Evolutionary conservation across 2,888 invertebrate species (phyloP).

Genomic region (Sminthurinus aureus): DNA sequence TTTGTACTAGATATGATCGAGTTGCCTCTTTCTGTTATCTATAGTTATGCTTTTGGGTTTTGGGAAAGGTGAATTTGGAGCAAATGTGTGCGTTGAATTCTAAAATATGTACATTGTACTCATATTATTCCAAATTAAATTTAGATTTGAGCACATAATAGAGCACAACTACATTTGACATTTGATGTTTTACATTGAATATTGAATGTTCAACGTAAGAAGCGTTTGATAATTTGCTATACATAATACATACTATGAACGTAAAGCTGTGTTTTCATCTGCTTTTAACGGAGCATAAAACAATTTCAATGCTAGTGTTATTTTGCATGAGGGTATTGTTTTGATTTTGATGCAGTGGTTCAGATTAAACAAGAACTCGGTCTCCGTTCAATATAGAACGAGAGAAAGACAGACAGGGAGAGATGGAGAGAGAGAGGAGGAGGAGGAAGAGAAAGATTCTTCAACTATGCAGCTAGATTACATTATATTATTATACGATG

Average conservation of each 20-base stretch:
- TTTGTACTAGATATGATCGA: too few relatives aligned
- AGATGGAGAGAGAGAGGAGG: not conserved
- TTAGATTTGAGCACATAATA: too few relatives aligned
- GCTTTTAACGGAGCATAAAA: conserved; percentile 27
- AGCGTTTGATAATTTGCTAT: too few relatives aligned
- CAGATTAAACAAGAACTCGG: not conserved
- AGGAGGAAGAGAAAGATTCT: not conserved
- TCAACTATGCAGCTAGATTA: not conserved
- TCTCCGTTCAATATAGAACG: not conserved
- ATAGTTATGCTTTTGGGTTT: too few relatives aligned
- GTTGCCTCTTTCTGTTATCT: too few relatives aligned
- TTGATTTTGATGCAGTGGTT: conserved; percentile 10
- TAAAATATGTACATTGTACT: too few relatives aligned
- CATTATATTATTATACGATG: conserved; percentile 4
- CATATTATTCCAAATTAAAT: too few relatives aligned
- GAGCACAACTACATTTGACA: too few relatives aligned
- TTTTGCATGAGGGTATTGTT: conserved; percentile 30
- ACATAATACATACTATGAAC: not conserved
- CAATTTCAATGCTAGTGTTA: conserved; percentile 19
- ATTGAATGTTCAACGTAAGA: too few relatives aligned
- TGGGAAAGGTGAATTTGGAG: too few relatives aligned
- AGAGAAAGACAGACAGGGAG: not conserved
- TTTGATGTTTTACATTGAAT: too few relatives aligned
- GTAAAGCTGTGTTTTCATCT: conserved; percentile 30
- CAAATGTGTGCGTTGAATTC: too few relatives aligned